Percentiles rank a stretch among this genome's conserved stretches.
These are phyloP conservation scores for Potorous gilbertii DNA, from an alignment of 2,797 vertebrate genomes.

Conservation along the genomic window DNA sequence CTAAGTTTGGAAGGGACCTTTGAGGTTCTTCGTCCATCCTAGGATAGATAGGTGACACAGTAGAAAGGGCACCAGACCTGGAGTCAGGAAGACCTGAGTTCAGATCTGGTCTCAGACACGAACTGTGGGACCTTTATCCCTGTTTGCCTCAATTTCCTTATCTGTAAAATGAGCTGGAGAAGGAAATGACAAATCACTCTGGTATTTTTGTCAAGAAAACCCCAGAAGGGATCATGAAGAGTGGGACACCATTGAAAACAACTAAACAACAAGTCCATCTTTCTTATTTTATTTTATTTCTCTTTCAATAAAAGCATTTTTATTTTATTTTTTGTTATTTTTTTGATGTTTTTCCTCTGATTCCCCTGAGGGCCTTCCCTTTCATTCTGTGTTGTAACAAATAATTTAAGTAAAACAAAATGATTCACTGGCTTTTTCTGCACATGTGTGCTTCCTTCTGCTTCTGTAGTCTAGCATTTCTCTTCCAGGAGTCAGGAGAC, in stretches of 20 bases:
- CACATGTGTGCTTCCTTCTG: background rate
- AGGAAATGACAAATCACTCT: background rate
- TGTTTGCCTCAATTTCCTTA: background rate
- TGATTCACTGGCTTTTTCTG: background rate
- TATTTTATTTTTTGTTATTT: background rate
- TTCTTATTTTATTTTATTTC: background rate
- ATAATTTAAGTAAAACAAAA: background rate
- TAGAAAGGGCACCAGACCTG: background rate
- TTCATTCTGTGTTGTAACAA: background rate
- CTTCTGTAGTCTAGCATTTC: background rate
- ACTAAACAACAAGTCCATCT: background rate
- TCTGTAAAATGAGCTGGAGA: background rate
- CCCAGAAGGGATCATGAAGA: background rate
- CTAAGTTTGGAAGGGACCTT: background rate
- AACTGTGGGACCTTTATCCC: background rate
- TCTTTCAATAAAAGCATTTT: background rate
- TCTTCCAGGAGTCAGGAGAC: background rate
- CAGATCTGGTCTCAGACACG: background rate
- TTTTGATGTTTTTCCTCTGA: background rate
- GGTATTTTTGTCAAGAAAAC: background rate
- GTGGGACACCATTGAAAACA: background rate
- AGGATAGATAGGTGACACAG: background rate
- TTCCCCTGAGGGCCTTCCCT: background rate
- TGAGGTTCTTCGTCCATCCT: background rate
- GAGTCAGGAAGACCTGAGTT: background rate